Percentiles rank a stretch among this genome's conserved stretches.
phyloP scores from a whole-genome alignment of 2,797 vertebrate species.

The Valencia hispanica region DNA sequence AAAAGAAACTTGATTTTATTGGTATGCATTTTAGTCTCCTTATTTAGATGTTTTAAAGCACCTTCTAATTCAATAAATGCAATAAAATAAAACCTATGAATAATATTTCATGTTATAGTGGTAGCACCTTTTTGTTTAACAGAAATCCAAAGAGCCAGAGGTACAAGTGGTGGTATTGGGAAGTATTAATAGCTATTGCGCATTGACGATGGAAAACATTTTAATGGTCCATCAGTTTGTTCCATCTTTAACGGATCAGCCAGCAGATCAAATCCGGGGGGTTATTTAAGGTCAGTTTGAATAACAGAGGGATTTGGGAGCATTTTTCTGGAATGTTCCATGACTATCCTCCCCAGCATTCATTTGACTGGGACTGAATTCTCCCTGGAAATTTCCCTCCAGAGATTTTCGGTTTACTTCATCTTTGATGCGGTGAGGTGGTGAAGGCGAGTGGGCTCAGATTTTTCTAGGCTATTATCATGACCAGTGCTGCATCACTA shows the following conservation, averaged over 20 bases:
- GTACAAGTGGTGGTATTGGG: background rate
- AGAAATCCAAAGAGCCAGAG: too few species aligned
- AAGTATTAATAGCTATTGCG: background rate
- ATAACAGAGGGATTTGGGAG: slow-evolving; percentile 12
- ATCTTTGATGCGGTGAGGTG: slow-evolving; percentile 39
- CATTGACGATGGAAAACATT: background rate
- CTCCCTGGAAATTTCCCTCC: slow-evolving; percentile 20
- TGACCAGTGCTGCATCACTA: slow-evolving; percentile 50
- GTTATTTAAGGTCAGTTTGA: slow-evolving; percentile 32
- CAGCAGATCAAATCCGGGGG: slow-evolving; percentile 19
- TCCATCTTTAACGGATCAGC: slow-evolving; percentile 10
- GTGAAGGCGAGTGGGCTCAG: slow-evolving; percentile 47
- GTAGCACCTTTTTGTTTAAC: background rate
- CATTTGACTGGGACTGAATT: slow-evolving; percentile 24
- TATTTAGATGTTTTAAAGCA: too few species aligned
- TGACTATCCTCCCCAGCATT: slow-evolving; percentile 52
- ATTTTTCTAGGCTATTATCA: slow-evolving; percentile 63
- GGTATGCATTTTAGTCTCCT: background rate
- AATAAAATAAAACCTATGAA: background rate
- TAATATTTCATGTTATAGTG: background rate
- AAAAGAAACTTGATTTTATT: background rate
- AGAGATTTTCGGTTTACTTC: slow-evolving; percentile 20
- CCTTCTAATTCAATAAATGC: background rate
- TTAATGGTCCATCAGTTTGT: slow-evolving; percentile 7
- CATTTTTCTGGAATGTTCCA: slow-evolving; percentile 61